Conservation (phyloP, 2,113 vertebrate species). For the Anser brachyrhynchus region DNA sequence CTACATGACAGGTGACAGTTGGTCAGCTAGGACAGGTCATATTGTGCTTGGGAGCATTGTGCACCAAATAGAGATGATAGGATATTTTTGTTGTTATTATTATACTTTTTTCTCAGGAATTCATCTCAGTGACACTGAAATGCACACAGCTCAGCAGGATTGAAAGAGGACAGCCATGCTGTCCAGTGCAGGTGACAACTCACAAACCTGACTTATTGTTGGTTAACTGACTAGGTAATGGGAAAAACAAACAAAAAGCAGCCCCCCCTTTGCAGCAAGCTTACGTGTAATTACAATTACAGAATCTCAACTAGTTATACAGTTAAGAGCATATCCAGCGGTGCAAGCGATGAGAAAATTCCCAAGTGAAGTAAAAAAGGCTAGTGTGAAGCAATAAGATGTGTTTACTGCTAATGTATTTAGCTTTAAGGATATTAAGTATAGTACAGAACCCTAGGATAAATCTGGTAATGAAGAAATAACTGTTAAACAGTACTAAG, state of each 20-base stretch:
- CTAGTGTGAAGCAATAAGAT: neutral
- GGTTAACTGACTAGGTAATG: neutral
- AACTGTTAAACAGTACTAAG: neutral
- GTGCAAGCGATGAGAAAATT: neutral
- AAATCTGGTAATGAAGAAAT: neutral
- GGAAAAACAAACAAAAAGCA: neutral
- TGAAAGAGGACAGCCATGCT: fast-evolving
- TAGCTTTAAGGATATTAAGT: neutral
- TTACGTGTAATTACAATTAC: neutral
- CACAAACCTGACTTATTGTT: neutral
- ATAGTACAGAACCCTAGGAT: neutral
- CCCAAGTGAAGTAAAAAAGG: neutral
- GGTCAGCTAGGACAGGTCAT: neutral
- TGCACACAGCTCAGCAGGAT: fast-evolving
- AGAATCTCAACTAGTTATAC: neutral
- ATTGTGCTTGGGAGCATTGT: neutral
- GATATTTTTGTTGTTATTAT: neutral
- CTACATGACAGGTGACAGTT: fast-evolving
- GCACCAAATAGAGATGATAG: neutral
- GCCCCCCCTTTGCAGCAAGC: neutral
- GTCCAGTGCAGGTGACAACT: neutral
- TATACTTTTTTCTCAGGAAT: neutral
- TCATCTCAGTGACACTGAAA: neutral
- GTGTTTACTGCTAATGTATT: neutral
- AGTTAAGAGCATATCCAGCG: neutral